phyloP scores from a whole-genome alignment of 1,140 invertebrate genomes.

The Zaprionus gabonicus region DNA sequence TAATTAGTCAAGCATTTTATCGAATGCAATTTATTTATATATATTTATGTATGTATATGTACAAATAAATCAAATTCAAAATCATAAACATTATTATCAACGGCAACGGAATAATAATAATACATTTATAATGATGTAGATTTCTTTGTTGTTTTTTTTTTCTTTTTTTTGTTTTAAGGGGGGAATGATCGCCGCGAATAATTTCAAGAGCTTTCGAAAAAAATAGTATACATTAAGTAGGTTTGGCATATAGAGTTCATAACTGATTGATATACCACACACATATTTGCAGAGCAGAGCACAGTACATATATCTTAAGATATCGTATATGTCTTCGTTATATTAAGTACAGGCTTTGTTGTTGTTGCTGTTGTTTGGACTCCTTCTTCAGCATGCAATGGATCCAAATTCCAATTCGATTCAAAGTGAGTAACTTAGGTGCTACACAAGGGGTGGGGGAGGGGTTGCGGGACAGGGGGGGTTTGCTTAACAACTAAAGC shows the following conservation, averaged over 20 bases:
- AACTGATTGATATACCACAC: neutral
- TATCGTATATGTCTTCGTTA: neutral
- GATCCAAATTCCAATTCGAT: neutral
- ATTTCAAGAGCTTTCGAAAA: neutral
- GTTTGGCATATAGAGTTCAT: slow-evolving; percentile 54
- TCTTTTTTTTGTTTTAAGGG: neutral
- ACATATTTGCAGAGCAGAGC: neutral
- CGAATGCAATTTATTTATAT: slow-evolving; percentile 25
- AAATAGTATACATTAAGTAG: slow-evolving; percentile 53
- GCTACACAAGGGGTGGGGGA: neutral
- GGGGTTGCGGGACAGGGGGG: neutral
- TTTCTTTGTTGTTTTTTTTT: neutral
- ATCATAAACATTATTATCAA: slow-evolving; percentile 2
- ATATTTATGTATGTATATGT: slow-evolving; percentile 13
- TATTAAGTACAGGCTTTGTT: neutral
- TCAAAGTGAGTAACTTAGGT: neutral
- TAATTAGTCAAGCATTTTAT: slow-evolving; percentile 14
- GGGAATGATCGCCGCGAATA: slow-evolving; percentile 3
- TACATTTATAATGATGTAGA: neutral
- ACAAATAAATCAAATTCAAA: slow-evolving; percentile 11
- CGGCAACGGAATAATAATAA: slow-evolving; percentile 8
- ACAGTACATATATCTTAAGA: slow-evolving; percentile 17
- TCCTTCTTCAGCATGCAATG: neutral
- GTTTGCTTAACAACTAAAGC: slow-evolving; percentile 21
- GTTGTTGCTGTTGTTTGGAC: neutral